phyloP scores from a whole-genome alignment of 2,888 invertebrate species.

The Lepidonotus clava region DNA sequence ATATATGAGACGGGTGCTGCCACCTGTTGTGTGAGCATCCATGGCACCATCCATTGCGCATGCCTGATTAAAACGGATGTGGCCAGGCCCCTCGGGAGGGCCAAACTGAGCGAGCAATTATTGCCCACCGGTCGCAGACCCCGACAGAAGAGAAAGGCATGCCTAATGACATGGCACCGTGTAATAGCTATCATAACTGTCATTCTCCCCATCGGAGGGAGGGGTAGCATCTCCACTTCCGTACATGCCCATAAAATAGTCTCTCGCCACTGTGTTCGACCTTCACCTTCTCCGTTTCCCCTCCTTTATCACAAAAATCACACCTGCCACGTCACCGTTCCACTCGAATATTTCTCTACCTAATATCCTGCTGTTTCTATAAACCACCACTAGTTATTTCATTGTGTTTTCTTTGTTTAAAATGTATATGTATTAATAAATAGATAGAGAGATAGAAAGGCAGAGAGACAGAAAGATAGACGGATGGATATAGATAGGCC shows the following conservation, averaged over 20 bases:
- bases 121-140: background rate
- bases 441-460: background rate
- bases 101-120: constrained; percentile 40
- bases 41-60: background rate
- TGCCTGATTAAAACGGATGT: constrained; percentile 48
- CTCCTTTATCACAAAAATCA: background rate
- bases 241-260: background rate
- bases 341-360: too few relatives aligned
- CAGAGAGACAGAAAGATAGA: background rate
- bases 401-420: too few relatives aligned
- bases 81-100: constrained; percentile 27
- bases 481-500: background rate
- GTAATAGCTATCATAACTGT: constrained; percentile 47
- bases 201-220: background rate
- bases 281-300: background rate
- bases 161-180: constrained; percentile 22
- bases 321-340: background rate
- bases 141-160: background rate
- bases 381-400: too few relatives aligned
- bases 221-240: background rate
- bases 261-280: background rate
- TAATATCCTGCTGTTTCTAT: too few relatives aligned
- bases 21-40: constrained; percentile 51
- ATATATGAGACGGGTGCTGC: constrained; percentile 13
- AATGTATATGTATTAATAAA: too few relatives aligned